Conservation (phyloP, 2,113 vertebrate species). For the Semicossyphus pulcher region DNA sequence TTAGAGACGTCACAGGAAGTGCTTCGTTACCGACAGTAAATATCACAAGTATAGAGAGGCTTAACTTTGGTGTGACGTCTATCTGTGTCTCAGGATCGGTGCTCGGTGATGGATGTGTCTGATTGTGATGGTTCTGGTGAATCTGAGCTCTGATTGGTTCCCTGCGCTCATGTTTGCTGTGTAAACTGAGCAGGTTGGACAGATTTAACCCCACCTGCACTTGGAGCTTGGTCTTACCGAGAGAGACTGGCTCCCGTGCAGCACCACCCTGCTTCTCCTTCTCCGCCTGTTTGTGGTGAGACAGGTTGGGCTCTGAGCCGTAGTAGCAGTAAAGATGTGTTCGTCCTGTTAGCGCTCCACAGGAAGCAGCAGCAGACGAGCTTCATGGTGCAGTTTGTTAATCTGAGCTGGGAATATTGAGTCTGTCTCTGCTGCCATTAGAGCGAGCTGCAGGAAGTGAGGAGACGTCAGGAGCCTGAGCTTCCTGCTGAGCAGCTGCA, state of each 20-base stretch:
- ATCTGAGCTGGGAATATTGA: background rate
- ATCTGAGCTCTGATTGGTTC: too few relatives aligned
- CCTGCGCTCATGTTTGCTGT: slow-evolving; percentile 15
- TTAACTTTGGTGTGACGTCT: too few relatives aligned
- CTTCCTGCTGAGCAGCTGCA: background rate
- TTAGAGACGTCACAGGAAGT: too few relatives aligned
- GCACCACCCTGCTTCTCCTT: too few relatives aligned
- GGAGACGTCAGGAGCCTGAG: background rate
- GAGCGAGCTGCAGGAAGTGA: background rate
- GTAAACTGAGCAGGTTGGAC: background rate
- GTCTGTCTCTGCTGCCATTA: background rate
- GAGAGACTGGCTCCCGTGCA: background rate
- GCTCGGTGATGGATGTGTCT: too few relatives aligned
- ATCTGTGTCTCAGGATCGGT: too few relatives aligned
- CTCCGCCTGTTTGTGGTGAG: background rate
- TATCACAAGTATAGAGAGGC: too few relatives aligned
- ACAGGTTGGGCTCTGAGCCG: background rate
- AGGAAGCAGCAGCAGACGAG: slow-evolving; percentile 10
- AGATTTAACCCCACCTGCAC: background rate
- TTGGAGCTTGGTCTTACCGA: background rate
- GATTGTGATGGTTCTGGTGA: too few relatives aligned
- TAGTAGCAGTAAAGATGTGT: background rate
- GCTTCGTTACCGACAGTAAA: too few relatives aligned
- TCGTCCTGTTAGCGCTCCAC: background rate
- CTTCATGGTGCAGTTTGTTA: background rate